A percentile compares a stretch with the other conserved stretches of the same genome.
These are phyloP conservation scores for Anguilla obscura DNA, from an alignment of 2,797 vertebrate species.

Conservation along the genomic window DNA sequence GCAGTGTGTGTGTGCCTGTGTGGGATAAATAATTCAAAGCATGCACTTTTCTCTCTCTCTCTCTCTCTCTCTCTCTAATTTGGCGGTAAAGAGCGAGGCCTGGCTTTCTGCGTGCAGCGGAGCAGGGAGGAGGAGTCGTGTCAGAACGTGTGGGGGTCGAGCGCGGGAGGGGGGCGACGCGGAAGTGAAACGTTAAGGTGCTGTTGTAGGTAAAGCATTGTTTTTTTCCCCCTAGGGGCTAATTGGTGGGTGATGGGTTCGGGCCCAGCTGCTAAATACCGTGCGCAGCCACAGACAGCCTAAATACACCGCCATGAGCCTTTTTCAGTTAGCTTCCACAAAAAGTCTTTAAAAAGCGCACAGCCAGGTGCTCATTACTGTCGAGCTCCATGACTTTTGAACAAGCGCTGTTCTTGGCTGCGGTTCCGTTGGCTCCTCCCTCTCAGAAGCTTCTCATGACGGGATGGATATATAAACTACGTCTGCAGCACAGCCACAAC, in stretches of 20 bases:
- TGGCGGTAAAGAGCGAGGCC: not conserved
- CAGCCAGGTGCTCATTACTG: not conserved
- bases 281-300: not conserved
- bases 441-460: not conserved
- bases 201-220: constrained; percentile 35
- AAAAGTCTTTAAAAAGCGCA: not conserved
- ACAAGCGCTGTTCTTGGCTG: not conserved
- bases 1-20: not conserved
- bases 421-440: not conserved
- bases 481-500: not conserved
- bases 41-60: not conserved
- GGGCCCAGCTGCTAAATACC: not conserved
- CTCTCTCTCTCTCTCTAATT: not conserved
- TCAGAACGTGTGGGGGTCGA: not conserved
- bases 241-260: not conserved
- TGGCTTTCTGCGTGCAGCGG: no score
- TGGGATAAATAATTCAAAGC: constrained; percentile 12
- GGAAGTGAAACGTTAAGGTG: constrained; percentile 33
- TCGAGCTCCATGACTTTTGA: not conserved
- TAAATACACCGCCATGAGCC: not conserved
- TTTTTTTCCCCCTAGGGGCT: no score
- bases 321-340: not conserved
- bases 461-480: not conserved
- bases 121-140: not conserved
- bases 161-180: not conserved